Evolutionary conservation across 2,797 vertebrate genomes (phyloP).

Genomic region (Chelonia mydas): DNA sequence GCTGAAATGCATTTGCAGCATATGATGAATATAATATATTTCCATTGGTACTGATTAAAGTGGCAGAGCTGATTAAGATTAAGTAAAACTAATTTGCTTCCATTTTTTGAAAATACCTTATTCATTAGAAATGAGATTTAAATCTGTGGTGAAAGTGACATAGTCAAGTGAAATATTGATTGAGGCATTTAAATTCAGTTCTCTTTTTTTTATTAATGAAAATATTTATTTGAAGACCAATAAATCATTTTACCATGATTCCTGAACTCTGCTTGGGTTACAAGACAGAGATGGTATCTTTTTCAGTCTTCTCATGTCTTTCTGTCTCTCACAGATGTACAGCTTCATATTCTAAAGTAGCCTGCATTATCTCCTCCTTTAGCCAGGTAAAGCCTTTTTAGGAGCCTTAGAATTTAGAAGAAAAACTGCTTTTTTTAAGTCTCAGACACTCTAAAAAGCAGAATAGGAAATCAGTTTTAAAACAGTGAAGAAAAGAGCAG

Average conservation of each 20-base stretch:
- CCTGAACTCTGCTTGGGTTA: not conserved
- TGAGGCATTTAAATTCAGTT: not conserved
- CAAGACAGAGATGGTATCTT: not conserved
- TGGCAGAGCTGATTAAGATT: constrained; percentile 22
- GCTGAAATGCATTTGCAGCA: not conserved
- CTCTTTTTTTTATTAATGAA: not conserved
- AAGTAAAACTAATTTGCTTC: not conserved
- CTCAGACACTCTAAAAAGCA: not conserved
- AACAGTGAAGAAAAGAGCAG: constrained; percentile 5
- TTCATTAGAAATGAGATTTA: not conserved
- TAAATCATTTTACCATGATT: not conserved
- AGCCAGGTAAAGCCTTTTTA: not conserved
- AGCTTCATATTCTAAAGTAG: not conserved
- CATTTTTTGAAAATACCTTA: not conserved
- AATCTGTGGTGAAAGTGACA: not conserved
- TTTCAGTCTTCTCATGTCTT: not conserved
- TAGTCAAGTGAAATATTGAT: not conserved
- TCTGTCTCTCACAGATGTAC: not conserved
- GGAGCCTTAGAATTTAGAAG: not conserved
- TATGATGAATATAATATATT: not conserved
- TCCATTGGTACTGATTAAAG: not conserved
- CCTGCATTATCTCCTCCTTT: not conserved
- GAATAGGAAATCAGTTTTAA: not conserved
- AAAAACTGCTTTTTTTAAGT: not conserved
- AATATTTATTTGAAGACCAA: not conserved